Evolutionary conservation across 2,797 vertebrate species (phyloP), one percentile per base, ranked within the genome.

Genomic region (Tangara arthus): DNA sequence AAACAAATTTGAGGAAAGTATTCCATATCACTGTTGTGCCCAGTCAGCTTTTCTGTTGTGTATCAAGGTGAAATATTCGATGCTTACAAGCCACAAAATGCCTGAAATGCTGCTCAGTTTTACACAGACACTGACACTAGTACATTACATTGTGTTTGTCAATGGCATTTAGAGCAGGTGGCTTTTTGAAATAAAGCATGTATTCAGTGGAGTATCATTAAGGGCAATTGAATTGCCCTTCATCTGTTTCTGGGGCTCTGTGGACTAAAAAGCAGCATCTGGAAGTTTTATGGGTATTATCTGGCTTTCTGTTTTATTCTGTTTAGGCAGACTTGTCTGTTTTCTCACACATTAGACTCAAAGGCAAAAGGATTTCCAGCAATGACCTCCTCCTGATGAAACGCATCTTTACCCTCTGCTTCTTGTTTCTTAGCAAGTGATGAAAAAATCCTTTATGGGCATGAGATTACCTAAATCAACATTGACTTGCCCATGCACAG

Each of bases 221-320:
- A 84, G 63, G 94, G 78, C 81, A 95, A 94, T 21, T 92, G 55
- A 92, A 93, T 79, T 94, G 81, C 66, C 92, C 94, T 94, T 94
- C 80, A 84, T 89, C 89, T 92, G 55, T 66, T 95, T 72, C 86
- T 80, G 65, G 41, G 70, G 77, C 90, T 93, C 86, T 35, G 42
- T 76, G 78, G 81, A 87, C 24, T 72, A 27, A 93, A 93, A 92
- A 72, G 55, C 80, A 83, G 63, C 39, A 66, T 82, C 83, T 96
- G 94, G 77, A 89, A 95, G 63, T 66, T 89, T 93, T 90, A 59
- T n/a, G 30, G 28, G 89, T 70, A 87, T 94, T 87, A 96, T 63
- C 63, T 61, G 53, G 9, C 81, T 87, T 81, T 90, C 78, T 84
- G n/a, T 15, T 94, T 83, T 86, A 35, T 35, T 90, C 49, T 64